Evolutionary conservation across 2,888 invertebrate species (phyloP), one percentile per base, ranked within the genome.

Genomic region (Meghimatium bilineatum): DNA sequence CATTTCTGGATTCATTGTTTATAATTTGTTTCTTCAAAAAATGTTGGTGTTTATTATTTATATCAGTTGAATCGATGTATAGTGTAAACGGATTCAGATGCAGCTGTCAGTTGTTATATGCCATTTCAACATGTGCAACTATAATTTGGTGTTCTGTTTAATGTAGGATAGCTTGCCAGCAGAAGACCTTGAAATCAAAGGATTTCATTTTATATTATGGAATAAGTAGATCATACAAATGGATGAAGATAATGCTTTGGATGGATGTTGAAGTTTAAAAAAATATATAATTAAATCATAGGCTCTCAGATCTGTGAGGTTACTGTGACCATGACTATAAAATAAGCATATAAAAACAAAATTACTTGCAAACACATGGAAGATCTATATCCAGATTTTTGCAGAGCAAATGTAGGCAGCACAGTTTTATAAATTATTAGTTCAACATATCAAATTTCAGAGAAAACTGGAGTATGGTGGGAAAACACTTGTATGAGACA

Each of bases 351-450:
- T 29, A 49, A 52, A 14, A 52, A 52, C 52, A 23, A 74, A 52
- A 23, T 52, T 20, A 74, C 49, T 32, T 29, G 49, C 52, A 74
- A 38, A 71, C 8, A 74, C 52, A 44, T 74, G 74, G 74, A 74
- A 74, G 74, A 74, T 74, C 52, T 74, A 29, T 52, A 74, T 14
- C 14, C 49, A 74, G 49, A 74, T 52, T 32, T 74, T 74, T 74
- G 74, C 52, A 74, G 52, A 74, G 23, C 32, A 52, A 74, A 52
- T 74, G 29, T 74, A 34, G 32, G 52, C 52, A 52, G 32, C 34
- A 52, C 32, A 23, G 20, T 44, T 26, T 72, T 44, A 44, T 72
- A 72, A 29, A n/a, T 72, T 44, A 72, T 72, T 66, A 66, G 29
- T 66, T 66, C 66, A 66, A 66, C 66, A 66, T 66, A 66, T 66